These are phyloP conservation scores for Ptychochromis oligacanthus DNA, from an alignment of 2,113 vertebrate species.

Conservation along the genomic window DNA sequence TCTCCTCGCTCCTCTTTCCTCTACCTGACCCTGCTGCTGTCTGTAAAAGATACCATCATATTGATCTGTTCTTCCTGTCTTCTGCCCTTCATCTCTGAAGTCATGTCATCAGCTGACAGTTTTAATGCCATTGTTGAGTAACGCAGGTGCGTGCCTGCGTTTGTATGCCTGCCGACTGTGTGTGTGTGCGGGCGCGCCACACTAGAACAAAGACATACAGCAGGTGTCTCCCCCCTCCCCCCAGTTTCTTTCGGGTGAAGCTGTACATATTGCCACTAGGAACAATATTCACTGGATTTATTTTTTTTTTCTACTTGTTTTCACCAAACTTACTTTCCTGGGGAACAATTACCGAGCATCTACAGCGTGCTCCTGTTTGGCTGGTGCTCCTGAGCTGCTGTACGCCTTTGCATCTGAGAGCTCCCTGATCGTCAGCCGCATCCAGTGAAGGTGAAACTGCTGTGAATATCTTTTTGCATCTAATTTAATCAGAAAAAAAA, in stretches of 20 bases:
- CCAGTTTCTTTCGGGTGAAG: not conserved
- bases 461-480: not conserved
- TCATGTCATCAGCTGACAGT: not conserved
- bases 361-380: not conserved
- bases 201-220: not conserved
- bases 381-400: rapidly evolving
- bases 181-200: not conserved
- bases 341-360: not conserved
- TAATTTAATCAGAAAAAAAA: not conserved
- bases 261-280: not conserved
- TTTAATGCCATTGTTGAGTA: not conserved
- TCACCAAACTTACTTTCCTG: not conserved
- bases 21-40: not conserved
- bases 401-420: not conserved
- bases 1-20: not conserved
- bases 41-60: not conserved
- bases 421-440: not conserved
- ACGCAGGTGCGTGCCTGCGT: not conserved
- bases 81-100: not conserved
- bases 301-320: not conserved
- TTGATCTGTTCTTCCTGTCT: not conserved
- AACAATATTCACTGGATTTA: not conserved
- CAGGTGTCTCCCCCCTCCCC: not conserved
- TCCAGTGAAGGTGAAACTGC: not conserved
- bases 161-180: not conserved